Evolutionary conservation across 2,113 vertebrate genomes (phyloP), one percentile per base, ranked within the genome.

Genomic region (Camelus bactrianus): DNA sequence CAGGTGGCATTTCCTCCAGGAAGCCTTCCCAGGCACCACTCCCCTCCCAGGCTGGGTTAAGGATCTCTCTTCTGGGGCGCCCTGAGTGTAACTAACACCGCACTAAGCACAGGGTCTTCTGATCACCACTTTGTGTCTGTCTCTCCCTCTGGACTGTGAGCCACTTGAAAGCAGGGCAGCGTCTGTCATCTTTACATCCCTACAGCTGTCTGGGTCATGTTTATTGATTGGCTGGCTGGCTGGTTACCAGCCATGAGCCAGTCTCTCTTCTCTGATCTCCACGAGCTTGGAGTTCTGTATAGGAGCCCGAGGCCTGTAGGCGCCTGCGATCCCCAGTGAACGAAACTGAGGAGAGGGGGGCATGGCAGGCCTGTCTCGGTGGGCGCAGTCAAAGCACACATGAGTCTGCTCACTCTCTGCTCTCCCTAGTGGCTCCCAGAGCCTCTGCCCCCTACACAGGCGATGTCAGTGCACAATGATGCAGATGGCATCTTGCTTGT

Each of bases 381-480:
- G 11, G 32, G 30, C 22, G 4, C 19, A 35, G 20, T 46, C 87
- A 82, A 15, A 82, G 50, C 13, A 46, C n/a, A 30, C 6, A 12
- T 8, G 35, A 48, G 26, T 48, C 82, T 50, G 38, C 56, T 42
- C 75, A 56, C 0, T 9, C 16, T 5, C 3, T 14, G 50, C 16
- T 60, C 24, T 62, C 80, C 76, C 22, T 67, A 0, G 14, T 32
- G 1, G 0, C 42, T 30, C 28, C 60, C 52, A 90, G 85, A 35
- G 26, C 15, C 60, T 85, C 81, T 80, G 72, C 89, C 93, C 28
- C 62, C 82, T 93, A 90, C 77, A 96, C 64, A 58, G 93, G 79
- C 92, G 82, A 32, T 77, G 88, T 65, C 95, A 97, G 64, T 62
- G 81, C n/a, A n/a, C 81, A 91, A 48, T 42, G 85, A 87, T 8